These are phyloP conservation scores for Brachionus asplanchnoidis DNA, from an alignment of 1,140 invertebrate genomes.

Conservation along the genomic window DNA sequence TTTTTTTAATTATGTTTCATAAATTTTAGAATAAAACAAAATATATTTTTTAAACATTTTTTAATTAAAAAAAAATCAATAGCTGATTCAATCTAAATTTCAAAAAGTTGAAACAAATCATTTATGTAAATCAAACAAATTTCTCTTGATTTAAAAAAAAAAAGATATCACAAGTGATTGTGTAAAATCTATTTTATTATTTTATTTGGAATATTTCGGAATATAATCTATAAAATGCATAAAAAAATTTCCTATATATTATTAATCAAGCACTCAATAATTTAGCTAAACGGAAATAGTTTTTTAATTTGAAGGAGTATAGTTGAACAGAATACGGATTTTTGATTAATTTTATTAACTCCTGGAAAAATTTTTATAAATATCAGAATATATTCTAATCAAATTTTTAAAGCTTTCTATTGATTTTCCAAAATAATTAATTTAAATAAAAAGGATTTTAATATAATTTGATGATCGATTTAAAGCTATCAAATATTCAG, in stretches of 20 bases:
- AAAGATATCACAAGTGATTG: background rate
- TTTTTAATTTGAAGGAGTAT: background rate
- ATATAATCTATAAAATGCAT: background rate
- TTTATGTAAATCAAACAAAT: background rate
- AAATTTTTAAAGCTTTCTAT: background rate
- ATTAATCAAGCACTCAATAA: too few species aligned
- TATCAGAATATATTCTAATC: background rate
- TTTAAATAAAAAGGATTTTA: background rate
- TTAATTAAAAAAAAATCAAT: background rate
- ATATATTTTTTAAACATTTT: background rate
- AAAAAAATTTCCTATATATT: background rate
- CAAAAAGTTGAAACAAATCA: background rate
- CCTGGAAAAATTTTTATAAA: background rate
- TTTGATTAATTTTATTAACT: background rate
- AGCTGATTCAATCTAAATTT: background rate
- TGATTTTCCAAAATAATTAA: background rate
- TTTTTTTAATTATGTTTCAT: background rate
- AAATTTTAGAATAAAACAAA: background rate
- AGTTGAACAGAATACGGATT: background rate
- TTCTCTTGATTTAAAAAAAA: background rate
- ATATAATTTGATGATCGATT: background rate
- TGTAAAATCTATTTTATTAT: background rate
- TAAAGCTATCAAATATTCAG: background rate
- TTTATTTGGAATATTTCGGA: background rate
- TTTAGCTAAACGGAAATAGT: background rate